Percentiles rank a stretch among this genome's conserved stretches.
Evolutionary conservation across 2,797 vertebrate genomes (phyloP).

Genomic region (Macrochelys suwanniensis): DNA sequence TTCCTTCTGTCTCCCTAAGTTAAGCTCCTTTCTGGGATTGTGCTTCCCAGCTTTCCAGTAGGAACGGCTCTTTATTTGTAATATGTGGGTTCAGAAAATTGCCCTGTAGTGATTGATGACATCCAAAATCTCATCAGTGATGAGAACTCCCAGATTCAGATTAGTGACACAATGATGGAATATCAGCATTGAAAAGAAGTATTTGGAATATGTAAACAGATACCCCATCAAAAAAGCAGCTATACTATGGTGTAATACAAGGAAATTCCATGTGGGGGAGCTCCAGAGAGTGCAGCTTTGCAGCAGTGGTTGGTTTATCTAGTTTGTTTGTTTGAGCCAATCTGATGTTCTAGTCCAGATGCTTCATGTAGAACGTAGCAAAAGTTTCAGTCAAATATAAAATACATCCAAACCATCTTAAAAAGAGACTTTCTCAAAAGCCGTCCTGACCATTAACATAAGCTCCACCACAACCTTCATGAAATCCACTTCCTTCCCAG

Average conservation of each 20-base stretch:
- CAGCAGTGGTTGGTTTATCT: not conserved
- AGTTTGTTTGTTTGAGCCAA: not conserved
- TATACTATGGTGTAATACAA: not conserved
- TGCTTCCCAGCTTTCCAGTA: not conserved
- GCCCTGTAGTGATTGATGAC: not conserved
- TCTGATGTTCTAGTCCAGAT: not conserved
- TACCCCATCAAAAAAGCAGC: not conserved
- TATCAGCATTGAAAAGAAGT: not conserved
- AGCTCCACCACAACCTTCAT: not conserved
- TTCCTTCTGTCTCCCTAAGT: not conserved
- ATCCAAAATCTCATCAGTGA: not conserved
- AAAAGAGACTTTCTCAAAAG: not conserved
- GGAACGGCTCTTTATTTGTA: not conserved
- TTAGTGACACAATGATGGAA: not conserved
- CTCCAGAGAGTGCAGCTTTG: not conserved
- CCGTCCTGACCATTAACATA: not conserved
- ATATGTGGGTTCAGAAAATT: conserved; percentile 16
- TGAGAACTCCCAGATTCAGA: not conserved
- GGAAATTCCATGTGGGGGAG: not conserved
- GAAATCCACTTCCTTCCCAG: not conserved
- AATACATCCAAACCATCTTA: not conserved
- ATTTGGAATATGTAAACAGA: conserved; percentile 5
- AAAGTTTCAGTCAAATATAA: not conserved
- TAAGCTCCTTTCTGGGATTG: not conserved
- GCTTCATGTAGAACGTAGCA: not conserved